Evolutionary conservation across 2,888 invertebrate species (phyloP).

Genomic region (Eumerus sabulonum): DNA sequence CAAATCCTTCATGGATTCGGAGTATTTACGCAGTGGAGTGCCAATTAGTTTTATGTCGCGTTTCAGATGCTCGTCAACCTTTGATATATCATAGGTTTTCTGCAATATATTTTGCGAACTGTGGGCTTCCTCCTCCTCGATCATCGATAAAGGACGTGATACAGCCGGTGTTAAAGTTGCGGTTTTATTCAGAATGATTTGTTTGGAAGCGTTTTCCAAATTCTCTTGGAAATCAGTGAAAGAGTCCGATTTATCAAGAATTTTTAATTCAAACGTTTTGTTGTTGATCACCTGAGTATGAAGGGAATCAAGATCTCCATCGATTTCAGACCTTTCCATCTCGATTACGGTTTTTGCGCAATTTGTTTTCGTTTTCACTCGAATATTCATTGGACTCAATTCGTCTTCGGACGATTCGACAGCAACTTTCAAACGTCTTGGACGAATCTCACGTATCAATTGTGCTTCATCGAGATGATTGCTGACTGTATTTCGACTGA

Average conservation of each 20-base stretch:
- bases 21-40: slow-evolving; percentile 76
- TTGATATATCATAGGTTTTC: slow-evolving; percentile 42
- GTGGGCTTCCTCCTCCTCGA: slow-evolving; percentile 74
- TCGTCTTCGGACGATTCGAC: slow-evolving; percentile 66
- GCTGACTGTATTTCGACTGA: slow-evolving; percentile 34
- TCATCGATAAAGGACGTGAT: slow-evolving; percentile 73
- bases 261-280: slow-evolving; percentile 76
- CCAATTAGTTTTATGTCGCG: slow-evolving; percentile 76
- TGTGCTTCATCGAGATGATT: slow-evolving; percentile 18
- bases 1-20: slow-evolving; percentile 77
- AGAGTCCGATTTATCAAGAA: slow-evolving; percentile 68
- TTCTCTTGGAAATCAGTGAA: slow-evolving; percentile 72
- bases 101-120: slow-evolving; percentile 60
- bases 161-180: slow-evolving; percentile 72
- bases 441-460: slow-evolving; percentile 70
- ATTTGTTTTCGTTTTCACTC: background rate
- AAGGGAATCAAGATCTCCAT: background rate
- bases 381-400: slow-evolving; percentile 28
- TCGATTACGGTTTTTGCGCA: background rate
- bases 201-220: slow-evolving; percentile 36
- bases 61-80: slow-evolving; percentile 70
- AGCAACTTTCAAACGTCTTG: slow-evolving; percentile 72
- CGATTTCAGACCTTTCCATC: slow-evolving; percentile 14
- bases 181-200: slow-evolving; percentile 73
- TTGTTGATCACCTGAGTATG: slow-evolving; percentile 69